These are phyloP conservation scores for Halesus radiatus DNA, from an alignment of 1,140 invertebrate species.

Conservation along the genomic window DNA sequence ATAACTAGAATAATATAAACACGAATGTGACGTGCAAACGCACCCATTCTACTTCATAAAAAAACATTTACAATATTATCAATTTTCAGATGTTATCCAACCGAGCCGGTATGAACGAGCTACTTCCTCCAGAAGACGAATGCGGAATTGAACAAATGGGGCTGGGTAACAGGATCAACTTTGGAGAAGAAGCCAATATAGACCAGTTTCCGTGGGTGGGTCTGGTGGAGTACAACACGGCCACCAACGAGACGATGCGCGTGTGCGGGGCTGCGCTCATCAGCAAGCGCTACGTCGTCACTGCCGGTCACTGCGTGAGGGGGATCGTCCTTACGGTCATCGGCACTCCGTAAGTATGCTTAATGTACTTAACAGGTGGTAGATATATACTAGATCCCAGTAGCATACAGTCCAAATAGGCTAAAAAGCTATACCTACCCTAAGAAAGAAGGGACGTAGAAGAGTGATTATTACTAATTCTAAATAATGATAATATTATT, in stretches of 20 bases:
- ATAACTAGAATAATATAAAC: too few relatives aligned
- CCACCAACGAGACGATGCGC: background rate
- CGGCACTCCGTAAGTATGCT: constrained; percentile 59
- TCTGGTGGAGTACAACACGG: constrained; percentile 68
- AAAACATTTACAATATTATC: too few relatives aligned
- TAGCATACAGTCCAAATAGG: too few relatives aligned
- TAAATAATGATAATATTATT: too few relatives aligned
- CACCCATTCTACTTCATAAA: too few relatives aligned
- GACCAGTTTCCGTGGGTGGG: constrained; percentile 76
- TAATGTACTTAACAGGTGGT: background rate
- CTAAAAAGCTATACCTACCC: too few relatives aligned
- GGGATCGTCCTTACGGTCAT: constrained; percentile 29
- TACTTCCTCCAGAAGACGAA: constrained; percentile 49
- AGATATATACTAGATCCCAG: too few relatives aligned
- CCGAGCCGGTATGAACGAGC: background rate
- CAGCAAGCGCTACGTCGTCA: constrained; percentile 61
- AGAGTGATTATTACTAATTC: too few relatives aligned
- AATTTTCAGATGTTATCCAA: too few relatives aligned
- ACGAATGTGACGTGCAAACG: too few relatives aligned
- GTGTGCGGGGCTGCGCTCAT: constrained; percentile 64
- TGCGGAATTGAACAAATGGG: constrained; percentile 59
- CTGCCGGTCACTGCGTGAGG: constrained; percentile 64
- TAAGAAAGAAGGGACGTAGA: too few relatives aligned
- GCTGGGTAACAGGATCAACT: constrained; percentile 67
- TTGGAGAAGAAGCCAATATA: constrained; percentile 70